Conservation (phyloP, 2,797 vertebrate genomes). For the Peromyscus nudipes region DNA sequence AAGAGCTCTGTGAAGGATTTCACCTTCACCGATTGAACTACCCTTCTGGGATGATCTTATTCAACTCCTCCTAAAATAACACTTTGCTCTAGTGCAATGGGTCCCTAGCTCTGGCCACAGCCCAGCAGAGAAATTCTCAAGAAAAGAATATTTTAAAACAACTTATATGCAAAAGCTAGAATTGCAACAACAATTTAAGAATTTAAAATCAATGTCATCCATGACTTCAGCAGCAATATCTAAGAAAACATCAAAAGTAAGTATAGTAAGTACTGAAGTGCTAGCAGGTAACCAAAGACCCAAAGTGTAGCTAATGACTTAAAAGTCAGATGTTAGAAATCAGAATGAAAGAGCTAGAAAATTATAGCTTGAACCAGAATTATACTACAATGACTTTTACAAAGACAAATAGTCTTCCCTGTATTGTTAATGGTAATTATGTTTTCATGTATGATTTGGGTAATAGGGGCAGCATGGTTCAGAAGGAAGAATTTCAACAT, state of each 20-base stretch:
- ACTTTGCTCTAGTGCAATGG: not conserved
- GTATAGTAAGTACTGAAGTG: slow-evolving; percentile 56
- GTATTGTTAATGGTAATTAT: slow-evolving; percentile 16
- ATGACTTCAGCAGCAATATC: not conserved
- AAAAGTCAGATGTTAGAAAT: slow-evolving; percentile 3
- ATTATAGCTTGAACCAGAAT: not conserved
- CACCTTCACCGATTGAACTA: not conserved
- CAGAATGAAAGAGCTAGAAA: slow-evolving; percentile 29
- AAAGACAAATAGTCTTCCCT: not conserved
- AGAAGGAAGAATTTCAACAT: slow-evolving; percentile 49
- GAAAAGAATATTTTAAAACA: not conserved
- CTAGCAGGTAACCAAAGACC: not conserved
- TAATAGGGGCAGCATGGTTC: not conserved
- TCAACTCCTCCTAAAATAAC: not conserved
- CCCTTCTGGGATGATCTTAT: not conserved
- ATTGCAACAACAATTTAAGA: not conserved
- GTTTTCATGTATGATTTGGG: slow-evolving; percentile 5
- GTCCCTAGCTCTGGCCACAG: not conserved
- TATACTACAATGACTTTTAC: slow-evolving; percentile 19
- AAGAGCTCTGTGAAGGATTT: not conserved
- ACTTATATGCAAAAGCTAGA: not conserved
- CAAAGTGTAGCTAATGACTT: slow-evolving; percentile 1
- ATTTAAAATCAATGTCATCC: not conserved
- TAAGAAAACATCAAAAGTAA: slow-evolving; percentile 37
- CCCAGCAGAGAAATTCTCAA: not conserved